A percentile compares a stretch with the other conserved stretches of the same genome.
Conservation (phyloP, 2,888 invertebrate genomes). For the Spisula subtruncata region DNA sequence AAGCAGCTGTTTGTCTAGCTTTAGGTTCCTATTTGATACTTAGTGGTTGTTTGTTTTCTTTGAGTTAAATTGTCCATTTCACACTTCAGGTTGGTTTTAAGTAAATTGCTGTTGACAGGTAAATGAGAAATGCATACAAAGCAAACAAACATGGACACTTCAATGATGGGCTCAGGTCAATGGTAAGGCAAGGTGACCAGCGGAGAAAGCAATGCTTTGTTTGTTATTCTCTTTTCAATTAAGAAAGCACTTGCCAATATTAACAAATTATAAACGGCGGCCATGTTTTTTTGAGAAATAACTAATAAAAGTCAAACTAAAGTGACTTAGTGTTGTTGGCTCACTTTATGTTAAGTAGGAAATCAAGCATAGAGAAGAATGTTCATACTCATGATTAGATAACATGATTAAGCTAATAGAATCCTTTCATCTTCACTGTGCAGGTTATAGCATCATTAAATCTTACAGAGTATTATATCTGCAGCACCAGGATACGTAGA, state of each 20-base stretch:
- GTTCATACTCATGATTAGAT: not conserved
- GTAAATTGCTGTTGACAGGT: constrained; percentile 38
- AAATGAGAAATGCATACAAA: constrained; percentile 50
- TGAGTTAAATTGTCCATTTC: constrained; percentile 47
- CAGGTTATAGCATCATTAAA: not conserved
- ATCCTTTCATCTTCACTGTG: not conserved
- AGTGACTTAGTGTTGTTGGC: not conserved
- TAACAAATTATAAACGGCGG: not conserved
- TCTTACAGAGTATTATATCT: not conserved
- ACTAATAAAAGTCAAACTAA: not conserved
- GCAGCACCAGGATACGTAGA: not conserved
- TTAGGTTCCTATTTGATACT: constrained; percentile 12
- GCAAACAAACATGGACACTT: constrained; percentile 50
- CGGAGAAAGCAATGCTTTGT: not conserved
- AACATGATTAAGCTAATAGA: not conserved
- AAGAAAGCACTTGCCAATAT: not conserved
- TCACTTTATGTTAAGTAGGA: not conserved
- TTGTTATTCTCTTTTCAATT: not conserved
- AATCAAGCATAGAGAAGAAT: not conserved
- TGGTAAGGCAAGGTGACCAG: constrained; percentile 6
- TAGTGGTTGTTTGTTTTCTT: constrained; percentile 38
- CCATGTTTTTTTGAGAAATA: not conserved
- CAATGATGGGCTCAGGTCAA: constrained; percentile 2
- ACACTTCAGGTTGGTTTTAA: constrained; percentile 33
- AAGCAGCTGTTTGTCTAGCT: constrained; percentile 30